A percentile compares a stretch with the other conserved stretches of the same genome.
phyloP scores from a whole-genome alignment of 2,888 invertebrate genomes.

The Synanthedon tipuliformis region DNA sequence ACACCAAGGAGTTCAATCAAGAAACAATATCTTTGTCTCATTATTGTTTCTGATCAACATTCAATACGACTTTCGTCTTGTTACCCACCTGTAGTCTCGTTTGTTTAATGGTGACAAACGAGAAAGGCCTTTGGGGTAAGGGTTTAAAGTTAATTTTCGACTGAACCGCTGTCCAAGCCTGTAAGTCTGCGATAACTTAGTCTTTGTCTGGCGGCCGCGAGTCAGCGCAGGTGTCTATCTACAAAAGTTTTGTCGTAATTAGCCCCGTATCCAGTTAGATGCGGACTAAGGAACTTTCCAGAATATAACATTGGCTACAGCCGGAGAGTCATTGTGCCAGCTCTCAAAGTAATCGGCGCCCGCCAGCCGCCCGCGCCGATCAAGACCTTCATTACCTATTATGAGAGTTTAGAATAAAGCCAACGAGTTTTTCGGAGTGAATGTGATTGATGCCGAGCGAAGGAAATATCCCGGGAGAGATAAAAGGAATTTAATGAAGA shows the following conservation, averaged over 20 bases:
- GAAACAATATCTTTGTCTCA: conserved; percentile 31
- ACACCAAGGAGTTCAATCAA: conserved; percentile 25
- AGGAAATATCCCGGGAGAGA: conserved; percentile 68
- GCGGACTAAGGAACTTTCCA: conserved; percentile 62
- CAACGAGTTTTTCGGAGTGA: conserved; percentile 68
- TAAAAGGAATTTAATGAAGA: conserved; percentile 71
- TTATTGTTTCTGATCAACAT: conserved; percentile 44
- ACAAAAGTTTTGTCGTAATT: conserved; percentile 66
- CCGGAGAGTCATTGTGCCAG: conserved; percentile 56
- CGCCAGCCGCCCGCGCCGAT: conserved; percentile 59
- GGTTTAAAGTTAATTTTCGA: conserved; percentile 35
- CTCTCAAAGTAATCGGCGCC: conserved; percentile 64
- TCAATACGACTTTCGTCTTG: conserved; percentile 41
- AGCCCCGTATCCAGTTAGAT: conserved; percentile 61
- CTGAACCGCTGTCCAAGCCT: conserved; percentile 30
- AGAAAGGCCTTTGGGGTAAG: conserved; percentile 26
- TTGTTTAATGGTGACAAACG: conserved; percentile 14
- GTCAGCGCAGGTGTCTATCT: conserved; percentile 68
- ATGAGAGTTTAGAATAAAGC: conserved; percentile 71
- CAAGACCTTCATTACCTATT: conserved; percentile 69
- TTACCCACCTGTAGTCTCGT: conserved; percentile 34
- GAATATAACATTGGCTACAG: conserved; percentile 61
- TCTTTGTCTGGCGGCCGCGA: conserved; percentile 61
- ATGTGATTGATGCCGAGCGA: conserved; percentile 67
- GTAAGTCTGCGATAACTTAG: conserved; percentile 62